Evolutionary conservation across 2,797 vertebrate species (phyloP).

Genomic region (Naso thynnoides): DNA sequence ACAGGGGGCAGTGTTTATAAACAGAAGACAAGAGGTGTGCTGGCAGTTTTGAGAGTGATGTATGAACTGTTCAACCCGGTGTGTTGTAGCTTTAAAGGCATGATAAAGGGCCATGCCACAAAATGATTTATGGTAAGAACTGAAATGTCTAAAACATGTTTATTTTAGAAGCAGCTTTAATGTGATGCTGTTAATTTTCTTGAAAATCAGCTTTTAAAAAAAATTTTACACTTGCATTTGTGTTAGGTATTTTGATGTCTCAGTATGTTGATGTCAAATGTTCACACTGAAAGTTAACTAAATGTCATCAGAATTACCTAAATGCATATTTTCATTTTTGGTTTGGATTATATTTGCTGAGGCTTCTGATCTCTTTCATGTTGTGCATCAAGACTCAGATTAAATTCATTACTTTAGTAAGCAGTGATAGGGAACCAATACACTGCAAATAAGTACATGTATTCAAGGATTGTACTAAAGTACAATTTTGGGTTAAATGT

Average conservation of each 20-base stretch:
- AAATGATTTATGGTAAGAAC: background rate
- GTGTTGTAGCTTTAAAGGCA: background rate
- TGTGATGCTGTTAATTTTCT: background rate
- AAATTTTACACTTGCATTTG: background rate
- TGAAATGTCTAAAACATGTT: background rate
- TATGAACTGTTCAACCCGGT: background rate
- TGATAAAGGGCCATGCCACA: background rate
- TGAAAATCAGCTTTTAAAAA: too few species aligned
- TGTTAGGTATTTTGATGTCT: background rate
- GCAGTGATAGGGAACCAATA: too few species aligned
- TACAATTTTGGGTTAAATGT: too few species aligned
- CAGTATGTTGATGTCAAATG: background rate
- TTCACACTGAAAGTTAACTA: too few species aligned
- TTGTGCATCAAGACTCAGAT: too few species aligned
- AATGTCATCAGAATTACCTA: too few species aligned
- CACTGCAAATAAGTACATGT: too few species aligned
- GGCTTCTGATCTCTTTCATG: too few species aligned
- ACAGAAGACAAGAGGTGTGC: background rate
- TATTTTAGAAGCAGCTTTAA: background rate
- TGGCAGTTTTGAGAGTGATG: conserved; percentile 4
- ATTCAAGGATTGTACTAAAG: too few species aligned
- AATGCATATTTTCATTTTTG: too few species aligned
- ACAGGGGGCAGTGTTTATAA: conserved; percentile 64
- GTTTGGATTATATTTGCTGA: too few species aligned
- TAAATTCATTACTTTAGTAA: too few species aligned